Evolutionary conservation across 2,113 vertebrate species (phyloP).

Genomic region (Mellivora capensis): DNA sequence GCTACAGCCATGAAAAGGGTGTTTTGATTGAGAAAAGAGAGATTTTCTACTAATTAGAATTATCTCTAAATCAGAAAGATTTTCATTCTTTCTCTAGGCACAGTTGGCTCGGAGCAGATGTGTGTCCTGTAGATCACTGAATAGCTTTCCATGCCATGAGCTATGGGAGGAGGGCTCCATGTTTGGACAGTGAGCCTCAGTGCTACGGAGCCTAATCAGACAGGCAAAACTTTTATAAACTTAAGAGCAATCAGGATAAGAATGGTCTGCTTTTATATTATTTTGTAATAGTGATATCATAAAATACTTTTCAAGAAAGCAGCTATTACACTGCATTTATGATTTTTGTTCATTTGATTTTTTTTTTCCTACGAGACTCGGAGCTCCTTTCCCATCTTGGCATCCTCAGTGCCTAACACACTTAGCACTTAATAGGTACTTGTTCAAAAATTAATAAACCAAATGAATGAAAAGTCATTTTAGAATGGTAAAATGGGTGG

Average conservation of each 20-base stretch:
- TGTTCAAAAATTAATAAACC: background rate
- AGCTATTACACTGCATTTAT: background rate
- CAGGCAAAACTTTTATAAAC: background rate
- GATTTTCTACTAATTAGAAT: background rate
- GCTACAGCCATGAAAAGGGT: background rate
- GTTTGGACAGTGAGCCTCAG: background rate
- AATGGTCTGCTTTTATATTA: background rate
- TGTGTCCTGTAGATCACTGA: background rate
- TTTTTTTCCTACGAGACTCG: background rate
- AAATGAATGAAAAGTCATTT: background rate
- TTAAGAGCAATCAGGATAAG: background rate
- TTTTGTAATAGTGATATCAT: background rate
- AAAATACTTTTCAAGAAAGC: background rate
- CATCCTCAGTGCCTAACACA: background rate
- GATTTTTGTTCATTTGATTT: background rate
- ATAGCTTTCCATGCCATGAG: background rate
- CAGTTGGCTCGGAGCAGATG: background rate
- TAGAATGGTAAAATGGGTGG: background rate
- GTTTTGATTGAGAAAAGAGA: slow-evolving; percentile 1
- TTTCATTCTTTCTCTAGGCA: background rate
- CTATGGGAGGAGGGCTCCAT: background rate
- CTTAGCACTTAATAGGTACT: background rate
- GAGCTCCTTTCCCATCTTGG: background rate
- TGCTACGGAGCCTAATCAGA: background rate
- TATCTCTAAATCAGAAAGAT: background rate